Conservation (phyloP, 2,797 vertebrate genomes). For the Pseudomugil tenellus region DNA sequence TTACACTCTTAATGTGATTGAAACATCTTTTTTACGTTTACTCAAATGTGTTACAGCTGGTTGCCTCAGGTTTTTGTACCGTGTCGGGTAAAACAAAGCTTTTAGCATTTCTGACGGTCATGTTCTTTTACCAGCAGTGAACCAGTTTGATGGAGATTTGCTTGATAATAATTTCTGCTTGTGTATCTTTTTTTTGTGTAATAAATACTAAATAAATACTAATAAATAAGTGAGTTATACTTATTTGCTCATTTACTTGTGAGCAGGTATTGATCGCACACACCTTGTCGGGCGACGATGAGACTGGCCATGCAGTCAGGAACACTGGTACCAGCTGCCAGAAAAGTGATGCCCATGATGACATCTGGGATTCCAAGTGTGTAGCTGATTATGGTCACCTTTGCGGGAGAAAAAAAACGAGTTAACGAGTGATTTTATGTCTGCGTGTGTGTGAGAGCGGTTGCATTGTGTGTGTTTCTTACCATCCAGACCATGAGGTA, state of each 20-base stretch:
- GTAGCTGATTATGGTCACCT: slow-evolving; percentile 87
- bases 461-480: slow-evolving; percentile 31
- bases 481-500: slow-evolving; percentile 92
- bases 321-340: slow-evolving; percentile 87
- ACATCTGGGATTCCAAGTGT: slow-evolving; percentile 87
- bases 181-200: not conserved
- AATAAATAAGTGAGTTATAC: no score
- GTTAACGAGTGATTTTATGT: not conserved
- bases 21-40: not conserved
- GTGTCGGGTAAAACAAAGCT: not conserved
- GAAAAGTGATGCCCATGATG: slow-evolving; percentile 87
- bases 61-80: not conserved
- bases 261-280: not conserved
- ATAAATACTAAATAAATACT: no score
- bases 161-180: not conserved
- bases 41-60: not conserved
- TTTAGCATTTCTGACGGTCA: not conserved
- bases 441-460: not conserved
- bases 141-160: no score
- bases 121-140: not conserved
- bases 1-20: no score
- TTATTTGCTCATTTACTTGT: no score
- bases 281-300: slow-evolving; percentile 86
- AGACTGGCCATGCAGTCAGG: slow-evolving; percentile 88
- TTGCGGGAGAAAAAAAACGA: slow-evolving; percentile 5